Evolutionary conservation across 2,113 vertebrate genomes (phyloP), one percentile per base, ranked within the genome.

Genomic region (Tricholaema leucomelas): DNA sequence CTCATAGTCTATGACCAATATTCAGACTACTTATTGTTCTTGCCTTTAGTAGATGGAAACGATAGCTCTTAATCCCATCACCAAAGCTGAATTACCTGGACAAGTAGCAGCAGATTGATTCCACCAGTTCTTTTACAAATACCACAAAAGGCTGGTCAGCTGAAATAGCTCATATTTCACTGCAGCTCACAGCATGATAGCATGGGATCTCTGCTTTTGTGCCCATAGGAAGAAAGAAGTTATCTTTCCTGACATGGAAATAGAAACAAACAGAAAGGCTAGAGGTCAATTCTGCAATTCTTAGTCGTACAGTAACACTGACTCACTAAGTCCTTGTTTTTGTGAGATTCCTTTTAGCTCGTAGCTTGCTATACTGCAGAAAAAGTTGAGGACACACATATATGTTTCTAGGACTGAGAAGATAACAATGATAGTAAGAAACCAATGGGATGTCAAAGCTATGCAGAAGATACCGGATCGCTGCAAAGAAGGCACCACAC

Each of bases 1-100:
- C 19, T 23, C 28, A 55, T 88, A 21, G 31, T 42, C 87, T 82
- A 4, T 35, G 25, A 69, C 82, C 58, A 72, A 87, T 73, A 42
- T 74, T 93, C 71, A 72, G 71, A 18, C 79, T 83, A 50, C 54
- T 66, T 55, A 44, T 90, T 50, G 31, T 10, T 75, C 70, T 76
- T 71, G 75, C 66, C 60, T 52, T 88, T 71, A 77, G 42, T 31
- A 75, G 74, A 86, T 81, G 87, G 88, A 82, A 91, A 65, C 7
- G 15, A 7, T 8, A 56, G 64, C 73, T 59, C 90, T 91, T 81
- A 81, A 91, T 96, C 95, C 90, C 92, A 64, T 86, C 87, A 35
- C 85, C 88, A 50, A 20, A 63, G 92, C 65, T 93, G 80, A 93
- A 93, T 94, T 92, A 94, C 96, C 95, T 6, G 15, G 93, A 94